A percentile compares a stretch with the other conserved stretches of the same genome.
Evolutionary conservation across 1,140 invertebrate genomes (phyloP).

Genomic region (Harpegnathos saltator): DNA sequence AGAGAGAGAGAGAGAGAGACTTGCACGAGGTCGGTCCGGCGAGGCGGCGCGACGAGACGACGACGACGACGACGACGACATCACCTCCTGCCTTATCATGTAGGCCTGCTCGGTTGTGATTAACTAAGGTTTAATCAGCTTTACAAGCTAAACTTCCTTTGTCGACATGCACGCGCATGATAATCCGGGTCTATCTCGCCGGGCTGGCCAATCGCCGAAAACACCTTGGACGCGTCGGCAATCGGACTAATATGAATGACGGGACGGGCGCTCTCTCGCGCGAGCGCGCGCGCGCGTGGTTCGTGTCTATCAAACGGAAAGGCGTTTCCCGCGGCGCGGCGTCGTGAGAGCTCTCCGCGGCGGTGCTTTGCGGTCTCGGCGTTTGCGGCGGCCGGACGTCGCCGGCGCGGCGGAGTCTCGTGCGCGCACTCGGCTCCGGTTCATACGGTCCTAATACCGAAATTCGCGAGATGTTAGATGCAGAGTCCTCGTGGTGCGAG

Average conservation of each 20-base stretch:
- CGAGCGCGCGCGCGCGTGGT: constrained; percentile 49
- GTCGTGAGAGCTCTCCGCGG: background rate
- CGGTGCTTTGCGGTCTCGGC: too few relatives aligned
- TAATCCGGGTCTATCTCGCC: constrained; percentile 83
- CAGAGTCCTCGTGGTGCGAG: constrained; percentile 39
- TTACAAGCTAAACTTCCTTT: constrained; percentile 86
- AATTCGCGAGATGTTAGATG: constrained; percentile 76
- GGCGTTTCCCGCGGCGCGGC: constrained; percentile 16
- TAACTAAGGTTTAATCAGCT: constrained; percentile 86
- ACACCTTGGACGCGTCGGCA: constrained; percentile 67
- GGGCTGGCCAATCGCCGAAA: constrained; percentile 60
- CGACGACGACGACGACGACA: background rate
- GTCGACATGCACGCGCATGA: constrained; percentile 84
- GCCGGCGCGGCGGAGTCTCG: too few relatives aligned
- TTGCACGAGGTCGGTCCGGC: background rate
- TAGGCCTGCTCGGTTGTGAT: constrained; percentile 81
- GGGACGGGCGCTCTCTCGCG: too few relatives aligned
- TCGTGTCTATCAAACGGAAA: constrained; percentile 6
- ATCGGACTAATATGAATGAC: constrained; percentile 59
- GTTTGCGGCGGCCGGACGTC: too few relatives aligned
- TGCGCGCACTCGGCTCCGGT: background rate
- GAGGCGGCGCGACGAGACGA: too few relatives aligned
- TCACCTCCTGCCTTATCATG: constrained; percentile 62
- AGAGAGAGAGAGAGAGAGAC: background rate
- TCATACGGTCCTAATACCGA: constrained; percentile 73